phyloP scores from a whole-genome alignment of 2,888 invertebrate species.

The Melinaea menophilus region DNA sequence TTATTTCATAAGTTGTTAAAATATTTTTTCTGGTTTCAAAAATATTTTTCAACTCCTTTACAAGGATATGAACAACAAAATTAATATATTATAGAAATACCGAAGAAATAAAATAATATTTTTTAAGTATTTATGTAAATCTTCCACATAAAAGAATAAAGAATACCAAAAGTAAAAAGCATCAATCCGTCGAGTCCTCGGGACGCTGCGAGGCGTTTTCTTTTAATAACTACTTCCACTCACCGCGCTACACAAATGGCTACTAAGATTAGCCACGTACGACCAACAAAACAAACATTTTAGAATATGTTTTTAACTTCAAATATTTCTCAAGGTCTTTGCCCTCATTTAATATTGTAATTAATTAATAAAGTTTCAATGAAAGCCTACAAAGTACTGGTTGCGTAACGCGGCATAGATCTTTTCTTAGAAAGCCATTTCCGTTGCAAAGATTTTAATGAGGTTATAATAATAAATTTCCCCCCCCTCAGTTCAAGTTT shows the following conservation, averaged over 20 bases:
- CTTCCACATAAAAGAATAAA: too few relatives aligned
- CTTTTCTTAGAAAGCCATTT: slow-evolving; percentile 16
- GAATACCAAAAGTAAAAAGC: background rate
- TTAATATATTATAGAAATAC: too few relatives aligned
- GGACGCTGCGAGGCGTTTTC: slow-evolving; percentile 53
- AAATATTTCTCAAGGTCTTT: too few relatives aligned
- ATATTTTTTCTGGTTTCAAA: background rate
- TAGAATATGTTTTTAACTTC: background rate
- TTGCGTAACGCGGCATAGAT: slow-evolving; percentile 14
- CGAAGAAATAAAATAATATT: too few relatives aligned
- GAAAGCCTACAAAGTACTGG: slow-evolving; percentile 3
- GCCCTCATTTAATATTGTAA: background rate
- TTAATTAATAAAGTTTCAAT: slow-evolving; percentile 1
- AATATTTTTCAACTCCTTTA: too few relatives aligned
- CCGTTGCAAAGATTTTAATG: slow-evolving; percentile 36
- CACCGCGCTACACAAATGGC: slow-evolving; percentile 65
- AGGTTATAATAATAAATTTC: slow-evolving; percentile 46
- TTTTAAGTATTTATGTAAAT: too few relatives aligned
- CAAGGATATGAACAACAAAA: too few relatives aligned
- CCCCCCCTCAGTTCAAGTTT: slow-evolving; percentile 41
- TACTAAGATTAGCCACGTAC: slow-evolving; percentile 64
- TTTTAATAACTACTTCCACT: slow-evolving; percentile 69
- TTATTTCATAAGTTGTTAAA: too few relatives aligned
- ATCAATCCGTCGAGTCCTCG: slow-evolving; percentile 13
- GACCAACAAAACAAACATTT: slow-evolving; percentile 41